Base-by-base conservation (phyloP, 1,140 invertebrate species). In the Cotesia vestalis region DNA sequence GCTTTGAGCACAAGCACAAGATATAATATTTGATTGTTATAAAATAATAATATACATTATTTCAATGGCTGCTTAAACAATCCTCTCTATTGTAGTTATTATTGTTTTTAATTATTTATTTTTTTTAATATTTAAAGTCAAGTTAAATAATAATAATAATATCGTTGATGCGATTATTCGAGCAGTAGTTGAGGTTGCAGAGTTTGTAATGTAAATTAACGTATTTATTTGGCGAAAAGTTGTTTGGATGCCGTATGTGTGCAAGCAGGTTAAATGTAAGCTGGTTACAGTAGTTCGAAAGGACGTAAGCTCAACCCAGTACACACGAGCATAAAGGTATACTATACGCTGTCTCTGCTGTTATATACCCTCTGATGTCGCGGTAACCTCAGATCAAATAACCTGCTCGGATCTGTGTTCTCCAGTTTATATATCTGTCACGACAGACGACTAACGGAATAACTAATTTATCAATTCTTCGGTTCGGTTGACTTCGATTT, bases 381-480 rank as follows among this genome's bases (percentile, higher is more conserved):
- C 76, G 79, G 74, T 75, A 82, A 80, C 81, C 81, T 78, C 80
- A 80, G 81, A 84, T 85, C 82, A 85, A 85, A 85, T 76, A 80
- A 46, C 40, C 40, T 46, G 11, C 40, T 78, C 9, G 8, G 59
- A 74, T 66, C 17, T 40, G 63, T 55, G 51, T 57, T 55, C 51
- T 20, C 35, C 14, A 69, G 14, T 46, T 46, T 46, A 46, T 46
- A 46, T 46, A 46, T 46, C 40, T 64, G 77, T 76, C 78, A 70
- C 76, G 74, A 75, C 73, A 77, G 77, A 74, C 79, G 80, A 85
- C 84, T 85, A 78, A 86, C 81, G 82, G 85, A 86, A 86, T 86
- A 86, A 84, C 84, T 86, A 86, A 86, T 86, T 86, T 86, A 85
- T 86, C 84, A 86, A 85, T 86, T 86, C 83, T 85, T 86, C 84